phyloP scores from a whole-genome alignment of 2,888 invertebrate genomes.

The Pheosia tremula region DNA sequence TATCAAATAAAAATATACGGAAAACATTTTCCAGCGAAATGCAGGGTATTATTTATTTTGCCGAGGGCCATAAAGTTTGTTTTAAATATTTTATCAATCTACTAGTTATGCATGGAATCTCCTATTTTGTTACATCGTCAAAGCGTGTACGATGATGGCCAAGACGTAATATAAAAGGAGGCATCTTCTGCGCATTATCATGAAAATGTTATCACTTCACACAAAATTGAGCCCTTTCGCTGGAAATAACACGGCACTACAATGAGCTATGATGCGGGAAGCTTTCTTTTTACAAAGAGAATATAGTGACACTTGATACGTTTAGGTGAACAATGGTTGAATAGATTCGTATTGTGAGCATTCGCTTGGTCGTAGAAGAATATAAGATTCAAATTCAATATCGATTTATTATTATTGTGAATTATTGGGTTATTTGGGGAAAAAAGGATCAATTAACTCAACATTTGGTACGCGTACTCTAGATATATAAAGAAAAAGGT shows the following conservation, averaged over 20 bases:
- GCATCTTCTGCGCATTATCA: conserved; percentile 60
- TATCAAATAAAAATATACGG: conserved; percentile 6
- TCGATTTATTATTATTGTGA: too few species aligned
- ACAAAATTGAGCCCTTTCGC: conserved; percentile 63
- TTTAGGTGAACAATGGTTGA: conserved; percentile 19
- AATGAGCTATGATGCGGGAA: conserved; percentile 47
- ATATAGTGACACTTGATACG: conserved; percentile 43
- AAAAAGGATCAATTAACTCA: too few species aligned
- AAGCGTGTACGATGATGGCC: conserved; percentile 42
- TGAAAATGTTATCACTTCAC: conserved; percentile 66
- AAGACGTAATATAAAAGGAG: conserved; percentile 50
- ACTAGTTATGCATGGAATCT: conserved; percentile 45
- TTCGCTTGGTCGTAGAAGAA: not conserved
- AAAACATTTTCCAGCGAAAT: not conserved
- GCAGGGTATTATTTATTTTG: not conserved
- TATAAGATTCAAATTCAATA: not conserved
- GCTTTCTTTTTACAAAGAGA: conserved; percentile 41
- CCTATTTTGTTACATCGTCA: conserved; percentile 40
- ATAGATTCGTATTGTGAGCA: not conserved
- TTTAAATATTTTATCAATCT: conserved; percentile 24
- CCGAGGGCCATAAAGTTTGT: not conserved
- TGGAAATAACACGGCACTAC: conserved; percentile 56
- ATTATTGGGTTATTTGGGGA: too few species aligned
- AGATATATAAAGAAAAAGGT: too few species aligned
- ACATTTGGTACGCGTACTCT: too few species aligned